Conservation (phyloP, 2,113 vertebrate genomes). For the Columba janthina region DNA sequence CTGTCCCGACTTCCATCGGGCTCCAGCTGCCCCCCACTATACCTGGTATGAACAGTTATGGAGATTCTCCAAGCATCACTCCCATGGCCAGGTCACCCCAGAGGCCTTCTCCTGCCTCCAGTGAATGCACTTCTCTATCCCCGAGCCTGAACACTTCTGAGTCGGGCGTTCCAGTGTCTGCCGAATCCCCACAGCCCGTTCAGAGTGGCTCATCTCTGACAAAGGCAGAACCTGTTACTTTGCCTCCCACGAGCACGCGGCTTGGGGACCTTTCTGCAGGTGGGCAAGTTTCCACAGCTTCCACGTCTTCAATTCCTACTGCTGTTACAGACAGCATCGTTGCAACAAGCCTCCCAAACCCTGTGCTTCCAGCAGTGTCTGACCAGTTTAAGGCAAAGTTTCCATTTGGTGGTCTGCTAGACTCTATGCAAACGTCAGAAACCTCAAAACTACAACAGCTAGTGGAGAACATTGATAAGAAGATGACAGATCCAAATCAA, state of each 20-base stretch:
- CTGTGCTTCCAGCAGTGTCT: constrained; percentile 86
- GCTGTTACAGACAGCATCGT: constrained; percentile 76
- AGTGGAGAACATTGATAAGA: constrained; percentile 99
- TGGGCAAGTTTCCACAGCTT: constrained; percentile 79
- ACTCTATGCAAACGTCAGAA: constrained; percentile 99
- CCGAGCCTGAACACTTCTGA: constrained; percentile 88
- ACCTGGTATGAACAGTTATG: constrained; percentile 80
- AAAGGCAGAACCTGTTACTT: constrained; percentile 84
- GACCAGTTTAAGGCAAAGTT: constrained; percentile 97
- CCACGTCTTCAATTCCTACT: constrained; percentile 64
- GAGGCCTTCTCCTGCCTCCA: constrained; percentile 92
- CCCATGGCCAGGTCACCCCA: constrained; percentile 92
- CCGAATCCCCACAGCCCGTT: constrained; percentile 84
- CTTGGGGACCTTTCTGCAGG: constrained; percentile 79
- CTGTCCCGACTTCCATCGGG: constrained; percentile 85
- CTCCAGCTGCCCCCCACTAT: constrained; percentile 93
- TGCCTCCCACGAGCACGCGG: constrained; percentile 77
- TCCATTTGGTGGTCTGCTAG: constrained; percentile 95
- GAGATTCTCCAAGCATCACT: constrained; percentile 91
- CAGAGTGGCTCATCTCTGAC: constrained; percentile 77
- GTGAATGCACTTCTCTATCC: constrained; percentile 93
- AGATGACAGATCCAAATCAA: constrained; percentile 98
- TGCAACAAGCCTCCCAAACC: constrained; percentile 80
- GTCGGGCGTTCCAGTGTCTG: constrained; percentile 69
- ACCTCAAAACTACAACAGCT: constrained; percentile 98